Percentiles rank a stretch among this genome's conserved stretches.
Evolutionary conservation across 2,888 invertebrate genomes (phyloP).

Genomic region (Agrotis puta): DNA sequence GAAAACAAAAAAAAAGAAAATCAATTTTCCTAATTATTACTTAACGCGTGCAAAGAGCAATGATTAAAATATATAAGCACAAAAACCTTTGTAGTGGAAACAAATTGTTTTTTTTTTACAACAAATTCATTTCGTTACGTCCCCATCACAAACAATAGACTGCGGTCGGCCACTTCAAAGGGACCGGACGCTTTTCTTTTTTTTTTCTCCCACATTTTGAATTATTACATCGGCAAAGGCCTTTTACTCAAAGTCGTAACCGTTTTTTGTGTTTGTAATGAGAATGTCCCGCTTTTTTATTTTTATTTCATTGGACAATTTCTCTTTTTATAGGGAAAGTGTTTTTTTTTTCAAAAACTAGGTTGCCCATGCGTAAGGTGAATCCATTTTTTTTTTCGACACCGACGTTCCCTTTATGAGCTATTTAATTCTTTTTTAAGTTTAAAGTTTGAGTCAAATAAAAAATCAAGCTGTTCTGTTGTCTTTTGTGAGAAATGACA

Average conservation of each 20-base stretch:
- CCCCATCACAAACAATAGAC: slow-evolving; percentile 62
- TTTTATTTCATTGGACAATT: slow-evolving; percentile 55
- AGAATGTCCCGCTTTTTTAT: slow-evolving; percentile 64
- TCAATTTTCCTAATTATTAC: slow-evolving; percentile 23
- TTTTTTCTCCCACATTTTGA: slow-evolving; percentile 57
- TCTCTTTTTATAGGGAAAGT: slow-evolving; percentile 22
- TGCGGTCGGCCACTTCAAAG: slow-evolving; percentile 60
- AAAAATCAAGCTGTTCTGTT: too few relatives aligned
- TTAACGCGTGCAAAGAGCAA: slow-evolving; percentile 13
- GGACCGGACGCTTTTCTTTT: slow-evolving; percentile 41
- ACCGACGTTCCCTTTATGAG: background rate
- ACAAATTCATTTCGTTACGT: slow-evolving; percentile 62
- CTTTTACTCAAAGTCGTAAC: slow-evolving; percentile 56
- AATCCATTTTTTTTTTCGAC: too few relatives aligned
- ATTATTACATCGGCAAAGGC: slow-evolving; percentile 57
- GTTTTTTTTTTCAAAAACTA: slow-evolving; percentile 7
- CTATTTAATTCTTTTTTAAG: too few relatives aligned
- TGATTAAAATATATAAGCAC: background rate
- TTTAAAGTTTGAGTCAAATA: too few relatives aligned
- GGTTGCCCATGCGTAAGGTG: too few relatives aligned
- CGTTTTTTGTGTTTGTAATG: slow-evolving; percentile 63
- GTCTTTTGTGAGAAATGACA: too few relatives aligned
- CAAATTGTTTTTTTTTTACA: slow-evolving; percentile 37
- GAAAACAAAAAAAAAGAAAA: slow-evolving; percentile 1
- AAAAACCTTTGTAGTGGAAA: slow-evolving; percentile 18